A percentile compares a stretch with the other conserved stretches of the same genome.
Conservation (phyloP, 1,140 invertebrate genomes). For the Cotesia typhae region DNA sequence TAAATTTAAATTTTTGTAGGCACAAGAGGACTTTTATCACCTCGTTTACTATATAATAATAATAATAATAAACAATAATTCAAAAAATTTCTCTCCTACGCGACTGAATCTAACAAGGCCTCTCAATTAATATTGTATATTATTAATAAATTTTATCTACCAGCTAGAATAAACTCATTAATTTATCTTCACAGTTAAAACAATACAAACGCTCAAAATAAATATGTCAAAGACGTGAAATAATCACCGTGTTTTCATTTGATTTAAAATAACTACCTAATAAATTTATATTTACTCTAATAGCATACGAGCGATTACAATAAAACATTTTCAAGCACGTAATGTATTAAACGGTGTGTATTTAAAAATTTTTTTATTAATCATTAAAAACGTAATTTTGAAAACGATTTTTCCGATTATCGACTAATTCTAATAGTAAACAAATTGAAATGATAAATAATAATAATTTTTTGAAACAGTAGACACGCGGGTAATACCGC, state of each 20-base stretch:
- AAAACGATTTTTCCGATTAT: neutral
- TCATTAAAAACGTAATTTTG: neutral
- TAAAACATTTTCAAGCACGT: too few species aligned
- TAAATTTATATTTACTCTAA: too few species aligned
- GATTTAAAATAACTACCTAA: too few species aligned
- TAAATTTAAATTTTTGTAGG: constrained; percentile 4
- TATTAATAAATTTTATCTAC: neutral
- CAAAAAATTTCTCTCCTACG: constrained; percentile 5
- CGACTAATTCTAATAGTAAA: neutral
- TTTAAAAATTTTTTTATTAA: neutral
- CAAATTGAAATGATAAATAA: neutral
- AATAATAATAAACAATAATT: neutral
- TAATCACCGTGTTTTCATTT: too few species aligned
- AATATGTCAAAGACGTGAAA: too few species aligned
- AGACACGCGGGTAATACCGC: constrained; percentile 23
- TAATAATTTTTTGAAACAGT: constrained; percentile 2
- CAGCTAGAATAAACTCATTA: neutral
- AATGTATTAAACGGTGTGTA: neutral
- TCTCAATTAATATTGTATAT: constrained; percentile 9
- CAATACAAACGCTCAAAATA: too few species aligned
- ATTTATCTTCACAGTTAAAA: too few species aligned
- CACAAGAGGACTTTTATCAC: constrained; percentile 7
- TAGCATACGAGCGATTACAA: too few species aligned
- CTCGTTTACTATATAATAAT: neutral
- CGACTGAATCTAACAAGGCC: constrained; percentile 9